Base-by-base conservation (phyloP, 64 coral and sea anemone genomes). In the Astreopora myriophthalma region DNA sequence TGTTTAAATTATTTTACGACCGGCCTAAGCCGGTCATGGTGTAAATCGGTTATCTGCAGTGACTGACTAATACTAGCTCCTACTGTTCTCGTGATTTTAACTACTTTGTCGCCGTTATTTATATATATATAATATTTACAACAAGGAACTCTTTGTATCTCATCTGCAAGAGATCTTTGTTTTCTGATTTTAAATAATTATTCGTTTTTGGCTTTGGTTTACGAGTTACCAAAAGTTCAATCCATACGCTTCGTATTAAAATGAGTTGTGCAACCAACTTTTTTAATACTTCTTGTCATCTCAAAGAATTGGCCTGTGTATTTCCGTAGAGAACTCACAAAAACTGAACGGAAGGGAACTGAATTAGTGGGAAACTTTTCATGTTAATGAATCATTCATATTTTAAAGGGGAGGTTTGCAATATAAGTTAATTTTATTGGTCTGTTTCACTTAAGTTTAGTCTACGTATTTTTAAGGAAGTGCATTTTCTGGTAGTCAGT, bases 311-410 rank as follows among this genome's bases (percentile, higher is more conserved):
- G 10, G 12, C 51, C n/a, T 55, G 51, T 55, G 13, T 46, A 46
- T 46, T 55, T 55, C 17, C 17, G 16, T n/a, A n/a, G n/a, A 16
- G 12, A 3, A 55, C 57, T 38, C 10, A 9, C 49, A 35, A 38
- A 6, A 39, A 39, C 3, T 64, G 79, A 34, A 83, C 65, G 57
- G 34, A 83, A 64, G 79, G 79, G 57, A 83, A 64, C 16, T 38
- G 79, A 60, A 65, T 34, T 37, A 27, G 35, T 63, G 79, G 79
- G 57, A 83, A 14, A 83, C 13, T 83, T 83, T 8, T 6, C 76
- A 80, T 9, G 48, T 35, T 6, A 37, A 73, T 37, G 57, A 38
- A 24, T 55, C 51, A 55, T 55, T 55, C 51, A 55, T 55, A 16
- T 13, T 55, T 16, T n/a, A n/a, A n/a, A n/a, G n/a, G n/a, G n/a